Evolutionary conservation across 2,797 vertebrate genomes (phyloP).

Genomic region (Synanceia verrucosa): DNA sequence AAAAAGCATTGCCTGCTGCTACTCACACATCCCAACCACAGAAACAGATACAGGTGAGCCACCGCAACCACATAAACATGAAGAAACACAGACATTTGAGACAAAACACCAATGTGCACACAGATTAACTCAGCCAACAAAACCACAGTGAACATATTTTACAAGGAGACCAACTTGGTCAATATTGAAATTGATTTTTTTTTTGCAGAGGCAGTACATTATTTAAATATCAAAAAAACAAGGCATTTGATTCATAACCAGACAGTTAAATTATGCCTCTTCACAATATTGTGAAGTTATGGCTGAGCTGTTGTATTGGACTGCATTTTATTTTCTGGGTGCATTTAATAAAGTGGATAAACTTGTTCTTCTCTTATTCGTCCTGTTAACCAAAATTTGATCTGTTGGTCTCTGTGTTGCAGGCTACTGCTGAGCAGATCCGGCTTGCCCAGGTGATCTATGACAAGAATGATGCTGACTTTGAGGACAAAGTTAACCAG

Average conservation of each 20-base stretch:
- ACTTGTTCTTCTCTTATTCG: neutral
- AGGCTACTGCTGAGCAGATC: slow-evolving; percentile 99
- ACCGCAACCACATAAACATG: neutral
- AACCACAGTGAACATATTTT: slow-evolving; percentile 19
- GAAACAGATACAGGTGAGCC: slow-evolving; percentile 96
- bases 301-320: neutral
- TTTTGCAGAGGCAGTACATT: neutral
- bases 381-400: neutral
- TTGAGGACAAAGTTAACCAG: slow-evolving; percentile 98
- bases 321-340: neutral
- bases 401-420: slow-evolving; percentile 10
- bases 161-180: neutral
- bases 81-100: neutral
- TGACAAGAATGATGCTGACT: slow-evolving; percentile 95
- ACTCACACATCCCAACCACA: slow-evolving; percentile 89
- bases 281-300: neutral
- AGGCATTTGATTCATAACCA: neutral
- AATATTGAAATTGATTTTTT: neutral
- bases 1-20: slow-evolving; percentile 89
- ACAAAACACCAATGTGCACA: neutral
- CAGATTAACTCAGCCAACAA: neutral
- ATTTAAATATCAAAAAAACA: neutral
- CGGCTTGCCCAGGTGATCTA: slow-evolving; percentile 98
- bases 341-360: neutral
- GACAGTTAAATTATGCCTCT: neutral